A percentile compares a stretch with the other conserved stretches of the same genome.
Conservation (phyloP, 2,113 vertebrate species). For the Climacteris rufus region DNA sequence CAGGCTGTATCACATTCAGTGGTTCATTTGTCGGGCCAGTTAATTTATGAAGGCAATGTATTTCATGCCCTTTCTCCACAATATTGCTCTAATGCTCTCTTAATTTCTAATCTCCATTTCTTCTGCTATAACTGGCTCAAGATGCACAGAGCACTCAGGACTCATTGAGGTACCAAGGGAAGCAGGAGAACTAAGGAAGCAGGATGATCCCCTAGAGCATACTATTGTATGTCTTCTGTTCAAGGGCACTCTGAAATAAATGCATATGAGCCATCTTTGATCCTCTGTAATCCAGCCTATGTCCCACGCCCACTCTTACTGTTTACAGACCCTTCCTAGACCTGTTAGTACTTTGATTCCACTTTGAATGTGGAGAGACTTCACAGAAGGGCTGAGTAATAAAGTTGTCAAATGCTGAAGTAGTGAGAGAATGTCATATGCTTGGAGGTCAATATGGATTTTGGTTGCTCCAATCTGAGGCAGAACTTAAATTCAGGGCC, state of each 20-base stretch:
- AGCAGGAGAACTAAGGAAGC: neutral
- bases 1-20: neutral
- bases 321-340: neutral
- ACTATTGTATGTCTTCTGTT: accelerated
- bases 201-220: neutral
- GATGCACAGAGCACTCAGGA: neutral
- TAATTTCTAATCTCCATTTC: neutral
- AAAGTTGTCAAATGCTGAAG: neutral
- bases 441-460: neutral
- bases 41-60: neutral
- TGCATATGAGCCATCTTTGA: neutral
- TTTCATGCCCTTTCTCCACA: neutral
- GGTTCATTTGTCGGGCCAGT: neutral
- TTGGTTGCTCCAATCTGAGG: neutral
- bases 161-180: neutral
- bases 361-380: neutral
- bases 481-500: neutral
- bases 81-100: neutral
- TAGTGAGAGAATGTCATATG: neutral
- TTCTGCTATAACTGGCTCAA: neutral
- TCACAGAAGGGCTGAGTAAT: neutral
- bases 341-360: neutral
- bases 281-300: neutral
- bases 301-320: neutral
- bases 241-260: neutral